phyloP scores from a whole-genome alignment of 2,888 invertebrate species.

The Thera obeliscata region DNA sequence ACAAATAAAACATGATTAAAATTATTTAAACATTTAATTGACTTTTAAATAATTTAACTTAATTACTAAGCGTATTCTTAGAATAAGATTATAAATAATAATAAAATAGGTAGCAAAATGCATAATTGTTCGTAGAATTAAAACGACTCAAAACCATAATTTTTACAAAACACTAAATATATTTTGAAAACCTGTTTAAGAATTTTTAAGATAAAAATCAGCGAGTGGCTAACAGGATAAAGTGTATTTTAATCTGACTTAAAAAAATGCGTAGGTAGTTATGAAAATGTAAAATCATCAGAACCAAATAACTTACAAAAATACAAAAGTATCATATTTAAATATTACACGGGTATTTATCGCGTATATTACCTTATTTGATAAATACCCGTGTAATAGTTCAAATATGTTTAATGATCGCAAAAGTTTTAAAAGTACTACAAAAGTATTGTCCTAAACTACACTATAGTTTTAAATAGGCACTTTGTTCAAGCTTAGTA shows the following conservation, averaged over 20 bases:
- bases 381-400: too few relatives aligned
- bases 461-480: conserved; percentile 19
- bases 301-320: conserved; percentile 30
- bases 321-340: conserved; percentile 27
- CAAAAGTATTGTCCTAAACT: conserved; percentile 38
- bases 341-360: too few relatives aligned
- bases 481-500: conserved; percentile 34
- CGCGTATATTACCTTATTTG: too few relatives aligned
- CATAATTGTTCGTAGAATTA: conserved; percentile 54
- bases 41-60: conserved; percentile 83
- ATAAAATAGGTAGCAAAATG: conserved; percentile 63
- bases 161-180: conserved; percentile 27
- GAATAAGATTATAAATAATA: conserved; percentile 66
- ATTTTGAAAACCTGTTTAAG: neutral
- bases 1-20: conserved; percentile 52
- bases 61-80: conserved; percentile 79
- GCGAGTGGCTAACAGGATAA: neutral
- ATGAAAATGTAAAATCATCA: neutral
- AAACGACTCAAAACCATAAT: conserved; percentile 51
- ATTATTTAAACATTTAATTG: conserved; percentile 81
- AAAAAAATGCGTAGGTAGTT: neutral
- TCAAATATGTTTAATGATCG: too few relatives aligned
- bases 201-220: too few relatives aligned
- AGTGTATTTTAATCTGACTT: neutral
- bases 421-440: conserved; percentile 1